These are phyloP conservation scores for Drosophila guanche DNA, from an alignment of 1,140 invertebrate genomes.

Conservation along the genomic window DNA sequence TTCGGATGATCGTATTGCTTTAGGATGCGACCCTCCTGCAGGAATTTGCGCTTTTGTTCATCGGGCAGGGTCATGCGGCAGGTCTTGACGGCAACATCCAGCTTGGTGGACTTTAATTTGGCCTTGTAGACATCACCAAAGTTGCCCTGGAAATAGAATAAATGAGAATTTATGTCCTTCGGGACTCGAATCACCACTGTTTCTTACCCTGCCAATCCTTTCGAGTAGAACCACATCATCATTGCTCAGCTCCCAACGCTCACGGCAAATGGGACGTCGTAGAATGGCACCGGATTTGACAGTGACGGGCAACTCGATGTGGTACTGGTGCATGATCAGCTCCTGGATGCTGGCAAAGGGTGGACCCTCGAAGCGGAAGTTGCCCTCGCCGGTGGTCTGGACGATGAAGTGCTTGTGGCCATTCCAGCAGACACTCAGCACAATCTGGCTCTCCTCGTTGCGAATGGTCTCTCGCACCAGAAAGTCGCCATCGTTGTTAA, in stretches of 20 bases:
- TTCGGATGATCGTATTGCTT: slow-evolving; percentile 99
- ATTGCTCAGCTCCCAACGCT: slow-evolving; percentile 98
- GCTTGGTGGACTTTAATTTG: slow-evolving; percentile 90
- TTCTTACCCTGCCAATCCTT: slow-evolving; percentile 95
- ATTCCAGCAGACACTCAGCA: slow-evolving; percentile 97
- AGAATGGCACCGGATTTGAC: slow-evolving; percentile 95
- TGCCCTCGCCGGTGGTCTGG: slow-evolving; percentile 95
- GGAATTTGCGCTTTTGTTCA: slow-evolving; percentile 97
- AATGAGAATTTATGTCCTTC: too few relatives aligned
- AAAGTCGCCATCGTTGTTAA: slow-evolving; percentile 96
- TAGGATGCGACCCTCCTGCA: slow-evolving; percentile 97
- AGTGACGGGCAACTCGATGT: slow-evolving; percentile 93
- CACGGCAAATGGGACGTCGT: slow-evolving; percentile 93
- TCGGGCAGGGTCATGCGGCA: slow-evolving; percentile 96
- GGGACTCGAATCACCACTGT: not conserved
- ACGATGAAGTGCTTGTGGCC: slow-evolving; percentile 99
- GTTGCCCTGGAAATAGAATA: slow-evolving; percentile 91
- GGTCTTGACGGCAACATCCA: slow-evolving; percentile 97
- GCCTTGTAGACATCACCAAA: slow-evolving; percentile 99
- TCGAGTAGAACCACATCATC: slow-evolving; percentile 96
- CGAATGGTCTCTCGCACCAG: slow-evolving; percentile 96
- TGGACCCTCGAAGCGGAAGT: slow-evolving; percentile 96
- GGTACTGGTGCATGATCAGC: slow-evolving; percentile 93
- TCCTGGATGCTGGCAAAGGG: slow-evolving; percentile 96
- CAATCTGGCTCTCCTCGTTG: slow-evolving; percentile 96